Conservation (phyloP, 2,888 invertebrate species). For the Oscheius sp. region DNA sequence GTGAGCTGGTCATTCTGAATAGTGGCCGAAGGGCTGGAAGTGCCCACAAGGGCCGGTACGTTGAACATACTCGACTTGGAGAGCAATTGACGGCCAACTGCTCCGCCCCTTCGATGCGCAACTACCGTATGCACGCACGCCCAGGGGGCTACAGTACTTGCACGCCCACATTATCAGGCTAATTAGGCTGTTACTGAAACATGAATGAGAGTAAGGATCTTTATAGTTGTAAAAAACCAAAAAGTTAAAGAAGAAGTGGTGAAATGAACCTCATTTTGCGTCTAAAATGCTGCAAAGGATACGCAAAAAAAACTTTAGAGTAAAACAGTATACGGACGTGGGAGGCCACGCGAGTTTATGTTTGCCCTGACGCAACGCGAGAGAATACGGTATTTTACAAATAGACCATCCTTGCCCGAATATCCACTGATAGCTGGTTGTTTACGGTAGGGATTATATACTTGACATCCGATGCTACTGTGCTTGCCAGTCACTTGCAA, state of each 20-base stretch:
- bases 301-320: not conserved
- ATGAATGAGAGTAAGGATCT: not conserved
- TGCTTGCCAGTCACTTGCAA: slow-evolving; percentile 9
- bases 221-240: not conserved
- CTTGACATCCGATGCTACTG: slow-evolving; percentile 31
- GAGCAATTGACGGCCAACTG: slow-evolving; percentile 56
- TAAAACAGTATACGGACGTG: slow-evolving; percentile 28
- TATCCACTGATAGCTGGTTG: slow-evolving; percentile 31
- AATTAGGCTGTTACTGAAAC: slow-evolving; percentile 2
- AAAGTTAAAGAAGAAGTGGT: not conserved
- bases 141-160: slow-evolving; percentile 18
- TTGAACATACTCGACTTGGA: slow-evolving; percentile 56
- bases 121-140: slow-evolving; percentile 18
- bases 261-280: not conserved
- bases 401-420: slow-evolving; percentile 12
- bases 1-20: slow-evolving; percentile 31
- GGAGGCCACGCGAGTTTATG: slow-evolving; percentile 37
- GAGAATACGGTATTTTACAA: slow-evolving; percentile 32
- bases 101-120: slow-evolving; percentile 33
- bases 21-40: slow-evolving; percentile 40
- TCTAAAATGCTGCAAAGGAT: not conserved
- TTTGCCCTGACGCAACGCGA: slow-evolving; percentile 34
- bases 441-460: slow-evolving; percentile 32
- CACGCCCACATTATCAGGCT: slow-evolving; percentile 27
- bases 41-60: slow-evolving; percentile 54